phyloP scores from a whole-genome alignment of 2,797 vertebrate species.

The Octomys mimax region DNA sequence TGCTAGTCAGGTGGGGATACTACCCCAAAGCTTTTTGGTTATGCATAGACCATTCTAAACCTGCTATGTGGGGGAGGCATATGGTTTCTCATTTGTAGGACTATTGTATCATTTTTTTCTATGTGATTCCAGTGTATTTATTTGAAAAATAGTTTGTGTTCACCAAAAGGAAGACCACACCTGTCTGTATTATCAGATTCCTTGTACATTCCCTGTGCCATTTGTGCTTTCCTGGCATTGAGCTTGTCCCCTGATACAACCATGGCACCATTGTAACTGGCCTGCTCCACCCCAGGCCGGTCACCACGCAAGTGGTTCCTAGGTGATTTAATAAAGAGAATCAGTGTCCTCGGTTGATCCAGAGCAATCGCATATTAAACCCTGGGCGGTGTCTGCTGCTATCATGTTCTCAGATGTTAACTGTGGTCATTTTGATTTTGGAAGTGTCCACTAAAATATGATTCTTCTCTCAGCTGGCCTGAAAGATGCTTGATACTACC shows the following conservation, averaged over 20 bases:
- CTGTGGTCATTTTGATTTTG: neutral
- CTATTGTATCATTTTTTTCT: constrained; percentile 74
- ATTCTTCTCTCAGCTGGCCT: neutral
- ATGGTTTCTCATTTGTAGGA: constrained; percentile 35
- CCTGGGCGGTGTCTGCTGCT: constrained; percentile 39
- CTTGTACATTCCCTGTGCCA: constrained; percentile 78
- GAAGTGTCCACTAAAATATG: neutral
- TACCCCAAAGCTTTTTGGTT: constrained; percentile 63
- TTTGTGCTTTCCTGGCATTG: constrained; percentile 71
- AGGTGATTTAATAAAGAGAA: constrained; percentile 77
- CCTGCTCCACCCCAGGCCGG: constrained; percentile 76
- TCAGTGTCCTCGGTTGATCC: constrained; percentile 54
- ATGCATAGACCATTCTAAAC: constrained; percentile 52
- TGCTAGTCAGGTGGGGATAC: neutral
- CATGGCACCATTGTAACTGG: constrained; percentile 65
- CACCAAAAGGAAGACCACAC: constrained; percentile 63
- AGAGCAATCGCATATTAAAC: neutral
- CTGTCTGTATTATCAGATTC: constrained; percentile 77
- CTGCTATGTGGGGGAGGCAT: constrained; percentile 8
- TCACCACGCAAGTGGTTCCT: neutral
- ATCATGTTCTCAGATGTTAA: neutral
- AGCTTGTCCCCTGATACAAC: constrained; percentile 63
- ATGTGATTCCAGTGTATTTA: constrained; percentile 85
- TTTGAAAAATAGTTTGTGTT: constrained; percentile 81
- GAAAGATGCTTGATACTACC: neutral